Evolutionary conservation across 2,113 vertebrate genomes (phyloP), one percentile per base, ranked within the genome.

Genomic region (Macheiramphus alcinus): DNA sequence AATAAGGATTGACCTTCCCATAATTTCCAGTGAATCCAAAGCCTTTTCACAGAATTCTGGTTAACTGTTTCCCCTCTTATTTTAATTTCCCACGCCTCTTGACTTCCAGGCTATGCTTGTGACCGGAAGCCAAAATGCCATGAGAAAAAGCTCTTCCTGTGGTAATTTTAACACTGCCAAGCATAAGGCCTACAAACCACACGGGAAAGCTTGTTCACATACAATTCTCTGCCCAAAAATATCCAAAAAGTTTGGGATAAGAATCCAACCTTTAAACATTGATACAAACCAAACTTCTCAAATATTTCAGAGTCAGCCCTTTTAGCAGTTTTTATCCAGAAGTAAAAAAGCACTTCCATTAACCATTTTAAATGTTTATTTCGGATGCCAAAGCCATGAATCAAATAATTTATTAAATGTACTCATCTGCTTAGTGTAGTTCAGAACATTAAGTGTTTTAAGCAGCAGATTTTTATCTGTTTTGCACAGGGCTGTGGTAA

Each of bases 101-200:
- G 63, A 97, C 97, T 98, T 97, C 95, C 93, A 98, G 97, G 84
- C 97, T 97, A 23, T 43, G 63, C 90, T 96, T 97, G 94, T 88
- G 96, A 98, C 95, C 75, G 58, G 96, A 98, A 98, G 97, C 95
- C 98, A 97, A 98, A 98, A 98, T 96, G 95, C 97, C 95, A 67
- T 97, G 98, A 97, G 97, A 97, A 97, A 96, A 98, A 97, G 79
- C 92, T 97, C 96, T 97, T 98, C 97, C 97, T 97, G 96, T 96
- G 97, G 95, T 89, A 96, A 94, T 96, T 96, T 93, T 90, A 94
- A 88, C 56, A 75, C 82, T 95, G 96, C 87, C 93, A 97, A 97
- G 93, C 96, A 97, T 66, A 95, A 97, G 94, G 90, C 93, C 96
- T 97, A 92, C 80, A 94, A 97, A 96, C 94, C 95, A 97, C 95